A percentile compares a stretch with the other conserved stretches of the same genome.
These are phyloP conservation scores for Nymphalis urticae DNA, from an alignment of 2,888 invertebrate species.

Conservation along the genomic window DNA sequence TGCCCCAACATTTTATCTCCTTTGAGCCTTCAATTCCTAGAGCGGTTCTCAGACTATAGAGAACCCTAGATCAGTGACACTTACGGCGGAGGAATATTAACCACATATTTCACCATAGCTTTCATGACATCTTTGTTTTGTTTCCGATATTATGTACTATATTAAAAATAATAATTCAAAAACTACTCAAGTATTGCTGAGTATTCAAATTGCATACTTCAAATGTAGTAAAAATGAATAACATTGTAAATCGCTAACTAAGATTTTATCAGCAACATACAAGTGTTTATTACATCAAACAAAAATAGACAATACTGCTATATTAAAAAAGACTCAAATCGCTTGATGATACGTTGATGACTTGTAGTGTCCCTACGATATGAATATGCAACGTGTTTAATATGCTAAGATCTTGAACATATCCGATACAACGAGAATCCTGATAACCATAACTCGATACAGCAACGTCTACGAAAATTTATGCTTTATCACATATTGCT, in stretches of 20 bases:
- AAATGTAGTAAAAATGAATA: slow-evolving; percentile 16
- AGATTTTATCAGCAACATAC: slow-evolving; percentile 15
- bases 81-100: too few species aligned
- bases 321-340: slow-evolving; percentile 19
- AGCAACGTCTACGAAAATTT: slow-evolving; percentile 1
- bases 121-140: too few species aligned
- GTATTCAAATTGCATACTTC: slow-evolving; percentile 4
- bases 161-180: neutral
- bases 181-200: neutral
- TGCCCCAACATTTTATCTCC: too few species aligned
- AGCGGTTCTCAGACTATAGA: too few species aligned
- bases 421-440: slow-evolving; percentile 33
- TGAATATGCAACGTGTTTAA: slow-evolving; percentile 40
- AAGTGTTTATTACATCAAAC: slow-evolving; percentile 11
- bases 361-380: slow-evolving; percentile 30
- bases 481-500: slow-evolving; percentile 2
- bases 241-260: slow-evolving; percentile 22
- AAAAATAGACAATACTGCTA: slow-evolving; percentile 14
- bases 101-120: too few species aligned
- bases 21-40: too few species aligned
- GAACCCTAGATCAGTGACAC: too few species aligned
- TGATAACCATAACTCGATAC: slow-evolving; percentile 7
- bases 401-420: slow-evolving; percentile 40
- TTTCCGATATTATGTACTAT: neutral
- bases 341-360: slow-evolving; percentile 14